Conservation (phyloP, 2,113 vertebrate species). For the Myotis lucifugus region DNA sequence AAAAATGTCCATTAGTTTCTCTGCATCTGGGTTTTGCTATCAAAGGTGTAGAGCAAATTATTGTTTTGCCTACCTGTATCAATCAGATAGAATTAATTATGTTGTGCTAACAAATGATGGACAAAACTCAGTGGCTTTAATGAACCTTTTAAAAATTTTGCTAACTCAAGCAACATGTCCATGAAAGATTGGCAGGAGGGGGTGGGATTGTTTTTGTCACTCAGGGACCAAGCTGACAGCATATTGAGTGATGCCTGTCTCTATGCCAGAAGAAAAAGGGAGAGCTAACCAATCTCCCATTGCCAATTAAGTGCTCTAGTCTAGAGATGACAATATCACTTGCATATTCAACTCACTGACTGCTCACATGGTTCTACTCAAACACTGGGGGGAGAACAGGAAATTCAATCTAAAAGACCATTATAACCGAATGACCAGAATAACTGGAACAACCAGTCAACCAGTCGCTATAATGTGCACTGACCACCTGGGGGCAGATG, state of each 20-base stretch:
- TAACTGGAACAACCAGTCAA: too few relatives aligned
- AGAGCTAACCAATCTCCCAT: not conserved
- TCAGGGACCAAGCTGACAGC: not conserved
- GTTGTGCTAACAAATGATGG: not conserved
- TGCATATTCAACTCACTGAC: not conserved
- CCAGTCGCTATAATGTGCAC: too few relatives aligned
- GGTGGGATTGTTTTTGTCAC: not conserved
- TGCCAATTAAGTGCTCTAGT: not conserved
- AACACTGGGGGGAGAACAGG: not conserved
- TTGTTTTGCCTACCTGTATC: not conserved
- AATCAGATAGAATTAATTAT: not conserved
- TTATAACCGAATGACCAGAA: too few relatives aligned
- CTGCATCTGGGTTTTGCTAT: not conserved
- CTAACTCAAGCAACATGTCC: not conserved
- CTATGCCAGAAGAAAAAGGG: not conserved
- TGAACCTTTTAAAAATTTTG: not conserved
- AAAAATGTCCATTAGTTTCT: not conserved
- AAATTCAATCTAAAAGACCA: not conserved
- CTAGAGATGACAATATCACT: not conserved
- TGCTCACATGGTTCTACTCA: not conserved
- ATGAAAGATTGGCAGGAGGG: not conserved
- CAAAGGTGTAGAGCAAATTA: not conserved
- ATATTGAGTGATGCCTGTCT: not conserved
- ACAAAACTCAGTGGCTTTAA: not conserved
- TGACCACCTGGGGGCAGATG: too few relatives aligned